Conservation (phyloP, 1,140 invertebrate genomes). For the Neodiprion pinetum region DNA sequence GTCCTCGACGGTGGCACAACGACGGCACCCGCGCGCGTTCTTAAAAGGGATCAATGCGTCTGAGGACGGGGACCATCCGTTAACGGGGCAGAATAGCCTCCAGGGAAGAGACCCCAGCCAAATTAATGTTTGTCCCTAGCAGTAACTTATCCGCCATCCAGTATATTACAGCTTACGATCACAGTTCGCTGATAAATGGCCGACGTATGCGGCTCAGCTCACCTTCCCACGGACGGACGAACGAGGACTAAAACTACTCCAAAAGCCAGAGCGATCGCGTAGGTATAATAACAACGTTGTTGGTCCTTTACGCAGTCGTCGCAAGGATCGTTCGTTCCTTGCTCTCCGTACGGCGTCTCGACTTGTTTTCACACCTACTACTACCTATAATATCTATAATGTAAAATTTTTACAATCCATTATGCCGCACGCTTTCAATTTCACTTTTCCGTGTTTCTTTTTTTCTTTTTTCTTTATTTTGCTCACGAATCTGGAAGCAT, state of each 20-base stretch:
- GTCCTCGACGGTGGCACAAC: neutral
- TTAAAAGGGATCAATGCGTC: slow-evolving; percentile 54
- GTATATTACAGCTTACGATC: slow-evolving; percentile 52
- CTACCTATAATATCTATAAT: no score
- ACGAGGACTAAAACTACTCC: neutral
- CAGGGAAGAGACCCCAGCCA: slow-evolving; percentile 50
- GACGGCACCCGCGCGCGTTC: neutral
- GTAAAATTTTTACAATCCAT: no score
- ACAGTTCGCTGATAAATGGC: slow-evolving; percentile 36
- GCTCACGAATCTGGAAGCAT: neutral
- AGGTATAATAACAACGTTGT: neutral
- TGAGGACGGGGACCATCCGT: slow-evolving; percentile 50
- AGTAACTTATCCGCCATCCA: slow-evolving; percentile 52
- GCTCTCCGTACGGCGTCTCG: no score
- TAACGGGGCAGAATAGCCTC: slow-evolving; percentile 54
- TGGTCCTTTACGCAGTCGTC: no score
- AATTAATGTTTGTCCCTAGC: slow-evolving; percentile 56
- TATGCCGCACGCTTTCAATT: no score
- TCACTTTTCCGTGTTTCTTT: no score
- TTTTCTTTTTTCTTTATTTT: neutral
- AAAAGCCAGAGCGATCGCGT: neutral
- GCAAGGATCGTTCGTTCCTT: no score
- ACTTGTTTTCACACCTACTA: no score
- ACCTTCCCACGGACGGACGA: slow-evolving; percentile 8
- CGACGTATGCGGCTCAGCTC: neutral